These are phyloP conservation scores for Ciconia stormi DNA, from an alignment of 2,113 vertebrate genomes.

Conservation along the genomic window DNA sequence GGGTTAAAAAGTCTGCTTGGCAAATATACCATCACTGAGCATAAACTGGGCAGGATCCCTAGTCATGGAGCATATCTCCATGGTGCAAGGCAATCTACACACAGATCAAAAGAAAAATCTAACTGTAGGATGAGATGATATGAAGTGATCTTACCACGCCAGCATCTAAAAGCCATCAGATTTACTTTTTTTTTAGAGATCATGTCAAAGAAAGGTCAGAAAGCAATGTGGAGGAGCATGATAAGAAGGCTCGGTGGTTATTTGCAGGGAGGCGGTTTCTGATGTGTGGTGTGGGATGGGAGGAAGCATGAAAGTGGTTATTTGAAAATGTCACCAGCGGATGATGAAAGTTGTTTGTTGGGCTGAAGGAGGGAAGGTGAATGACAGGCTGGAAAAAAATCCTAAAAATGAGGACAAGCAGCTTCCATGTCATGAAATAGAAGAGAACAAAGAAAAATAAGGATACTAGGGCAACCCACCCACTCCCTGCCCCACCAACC, in stretches of 20 bases:
- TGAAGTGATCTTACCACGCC: background rate
- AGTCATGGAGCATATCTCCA: background rate
- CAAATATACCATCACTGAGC: background rate
- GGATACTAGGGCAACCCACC: background rate
- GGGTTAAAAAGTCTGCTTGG: background rate
- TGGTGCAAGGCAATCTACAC: too few species aligned
- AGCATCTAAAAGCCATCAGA: background rate
- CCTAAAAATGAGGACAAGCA: background rate
- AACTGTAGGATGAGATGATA: background rate
- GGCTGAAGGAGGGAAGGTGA: background rate
- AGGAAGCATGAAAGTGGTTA: background rate
- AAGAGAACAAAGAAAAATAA: background rate
- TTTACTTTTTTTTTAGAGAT: background rate
- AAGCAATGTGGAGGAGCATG: background rate
- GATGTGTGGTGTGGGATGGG: background rate
- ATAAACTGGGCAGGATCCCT: background rate
- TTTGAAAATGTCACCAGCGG: background rate
- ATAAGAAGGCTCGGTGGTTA: background rate
- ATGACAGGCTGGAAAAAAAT: background rate
- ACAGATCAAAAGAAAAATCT: background rate
- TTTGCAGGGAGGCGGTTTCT: background rate
- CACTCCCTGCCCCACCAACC: background rate
- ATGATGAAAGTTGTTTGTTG: background rate
- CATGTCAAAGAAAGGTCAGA: background rate
- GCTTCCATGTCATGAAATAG: background rate